phyloP scores from a whole-genome alignment of 2,888 invertebrate species.

The Mylabris sibirica region DNA sequence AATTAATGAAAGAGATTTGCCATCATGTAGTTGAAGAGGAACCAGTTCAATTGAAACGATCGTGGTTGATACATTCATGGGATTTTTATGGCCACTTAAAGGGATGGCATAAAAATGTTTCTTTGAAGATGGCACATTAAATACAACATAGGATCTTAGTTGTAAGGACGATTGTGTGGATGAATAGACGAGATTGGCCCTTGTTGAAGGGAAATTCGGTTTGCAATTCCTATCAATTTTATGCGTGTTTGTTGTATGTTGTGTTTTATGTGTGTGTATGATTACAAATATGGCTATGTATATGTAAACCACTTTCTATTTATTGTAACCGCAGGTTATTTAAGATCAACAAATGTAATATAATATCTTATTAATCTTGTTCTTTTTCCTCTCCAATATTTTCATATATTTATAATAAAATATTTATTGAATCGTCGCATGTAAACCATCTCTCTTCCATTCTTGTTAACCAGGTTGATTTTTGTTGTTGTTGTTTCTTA shows the following conservation, averaged over 20 bases:
- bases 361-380: conserved; percentile 46
- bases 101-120: no score
- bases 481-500: conserved; percentile 47
- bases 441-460: conserved; percentile 41
- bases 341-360: conserved; percentile 43
- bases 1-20: no score
- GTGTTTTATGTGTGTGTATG: background rate
- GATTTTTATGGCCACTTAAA: no score
- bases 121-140: no score
- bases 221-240: background rate
- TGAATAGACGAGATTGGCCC: no score
- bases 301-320: conserved; percentile 25
- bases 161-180: no score
- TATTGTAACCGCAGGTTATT: conserved; percentile 35
- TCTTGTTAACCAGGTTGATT: conserved; percentile 25
- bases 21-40: no score
- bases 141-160: no score
- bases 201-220: background rate
- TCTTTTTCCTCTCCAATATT: conserved; percentile 33
- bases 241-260: background rate
- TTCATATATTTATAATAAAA: conserved; percentile 8
- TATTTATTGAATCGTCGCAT: conserved; percentile 47
- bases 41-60: no score
- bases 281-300: conserved; percentile 22
- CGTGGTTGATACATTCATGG: no score